Percentiles rank a stretch among this genome's conserved stretches.
phyloP scores from a whole-genome alignment of 2,113 vertebrate species.

The Xenopus tropicalis region DNA sequence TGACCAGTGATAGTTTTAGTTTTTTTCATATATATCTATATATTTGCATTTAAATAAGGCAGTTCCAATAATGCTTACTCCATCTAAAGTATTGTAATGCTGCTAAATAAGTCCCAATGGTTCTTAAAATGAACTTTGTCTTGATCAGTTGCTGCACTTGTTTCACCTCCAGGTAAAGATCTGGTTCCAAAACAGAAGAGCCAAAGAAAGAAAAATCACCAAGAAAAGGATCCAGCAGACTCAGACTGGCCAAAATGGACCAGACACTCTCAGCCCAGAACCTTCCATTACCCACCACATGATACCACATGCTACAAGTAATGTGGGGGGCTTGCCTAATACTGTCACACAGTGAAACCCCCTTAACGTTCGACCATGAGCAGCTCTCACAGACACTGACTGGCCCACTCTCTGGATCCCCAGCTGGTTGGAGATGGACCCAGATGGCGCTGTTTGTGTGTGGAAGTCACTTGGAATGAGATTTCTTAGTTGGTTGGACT shows the following conservation, averaged over 20 bases:
- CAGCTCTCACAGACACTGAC: too few species aligned
- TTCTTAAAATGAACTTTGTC: background rate
- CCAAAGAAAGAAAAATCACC: slow-evolving; percentile 75
- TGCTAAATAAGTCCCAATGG: too few species aligned
- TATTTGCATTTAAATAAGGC: too few species aligned
- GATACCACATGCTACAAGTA: slow-evolving; percentile 9
- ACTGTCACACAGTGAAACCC: slow-evolving; percentile 5
- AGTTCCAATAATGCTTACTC: too few species aligned
- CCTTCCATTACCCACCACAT: slow-evolving; percentile 53
- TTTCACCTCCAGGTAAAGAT: slow-evolving; percentile 69
- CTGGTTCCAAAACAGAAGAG: slow-evolving; percentile 76
- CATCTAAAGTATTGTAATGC: too few species aligned
- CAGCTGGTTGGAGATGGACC: background rate
- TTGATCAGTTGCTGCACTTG: background rate
- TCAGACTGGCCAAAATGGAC: slow-evolving; percentile 57
- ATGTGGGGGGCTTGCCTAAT: slow-evolving; percentile 49
- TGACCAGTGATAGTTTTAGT: too few species aligned
- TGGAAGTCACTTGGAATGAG: too few species aligned
- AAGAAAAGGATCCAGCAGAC: slow-evolving; percentile 73
- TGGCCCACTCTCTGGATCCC: background rate
- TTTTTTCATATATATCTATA: too few species aligned
- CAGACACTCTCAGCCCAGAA: slow-evolving; percentile 63
- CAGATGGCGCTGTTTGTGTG: too few species aligned
- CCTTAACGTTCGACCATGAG: background rate
- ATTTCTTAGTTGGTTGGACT: background rate